Evolutionary conservation across 2,113 vertebrate species (phyloP), one percentile per base, ranked within the genome.

Genomic region (Cygnus atratus): DNA sequence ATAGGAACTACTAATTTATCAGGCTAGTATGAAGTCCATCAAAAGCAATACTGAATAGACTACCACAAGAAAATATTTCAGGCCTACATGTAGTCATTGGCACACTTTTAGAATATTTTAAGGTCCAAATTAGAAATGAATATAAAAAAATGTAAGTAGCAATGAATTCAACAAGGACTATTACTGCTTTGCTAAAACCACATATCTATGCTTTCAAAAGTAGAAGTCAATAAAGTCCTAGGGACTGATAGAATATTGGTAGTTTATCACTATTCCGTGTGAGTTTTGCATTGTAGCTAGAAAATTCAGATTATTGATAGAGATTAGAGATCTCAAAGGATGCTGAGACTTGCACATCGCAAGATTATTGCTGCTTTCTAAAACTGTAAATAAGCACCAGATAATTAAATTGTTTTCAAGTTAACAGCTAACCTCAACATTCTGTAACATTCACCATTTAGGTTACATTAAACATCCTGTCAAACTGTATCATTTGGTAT

Each of bases 381-480:
- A 71, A 89, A 80, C 4, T 43, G 70, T 67, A 89, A 90, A 92
- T 71, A 95, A 94, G 84, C 75, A 95, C 55, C 54, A 74, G 61
- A 29, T 70, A 76, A 66, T 39, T 31, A 55, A 41, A 65, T 12
- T 59, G n/a, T 85, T 91, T 93, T 88, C 81, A 84, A 92, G 48
- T 68, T 68, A 80, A 87, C 79, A 94, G 44, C 55, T 84, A 83
- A 73, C 16, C 16, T 91, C 70, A 92, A 41, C 17, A n/a, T 63
- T 84, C 66, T 58, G 50, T 26, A 85, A 72, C 6, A 14, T 52
- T 93, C 46, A 77, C 48, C 18, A 78, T 74, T 54, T 74, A 58
- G 12, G 20, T 73, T 57, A 75, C 83, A 70, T 66, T 50, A 73
- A 86, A 37, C 6, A 61, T 61, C 26, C 59, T 26, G 5, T 84